These are phyloP conservation scores for Typhlomys cinereus DNA, from an alignment of 2,113 vertebrate species.

Conservation along the genomic window DNA sequence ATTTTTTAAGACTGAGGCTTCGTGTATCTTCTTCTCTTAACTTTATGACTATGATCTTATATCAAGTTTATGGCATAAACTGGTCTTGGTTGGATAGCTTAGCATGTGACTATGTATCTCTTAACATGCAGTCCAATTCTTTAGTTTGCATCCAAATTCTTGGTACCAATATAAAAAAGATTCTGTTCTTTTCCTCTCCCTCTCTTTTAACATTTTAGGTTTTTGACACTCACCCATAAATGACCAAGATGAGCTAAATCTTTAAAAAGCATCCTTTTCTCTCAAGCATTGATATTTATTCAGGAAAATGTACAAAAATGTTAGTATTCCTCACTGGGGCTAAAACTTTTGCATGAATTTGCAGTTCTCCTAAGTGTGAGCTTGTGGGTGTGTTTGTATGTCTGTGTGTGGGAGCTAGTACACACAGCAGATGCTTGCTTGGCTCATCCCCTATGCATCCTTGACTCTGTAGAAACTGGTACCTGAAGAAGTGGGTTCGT, in stretches of 20 bases:
- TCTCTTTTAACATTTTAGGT: constrained; percentile 65
- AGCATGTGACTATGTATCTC: not conserved
- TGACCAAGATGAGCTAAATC: constrained; percentile 55
- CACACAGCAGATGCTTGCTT: constrained; percentile 12
- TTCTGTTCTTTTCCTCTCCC: not conserved
- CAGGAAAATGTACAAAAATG: constrained; percentile 68
- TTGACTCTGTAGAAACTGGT: not conserved
- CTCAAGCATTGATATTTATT: constrained; percentile 66
- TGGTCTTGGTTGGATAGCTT: not conserved
- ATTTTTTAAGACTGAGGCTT: not conserved
- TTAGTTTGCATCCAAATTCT: not conserved
- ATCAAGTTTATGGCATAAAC: not conserved
- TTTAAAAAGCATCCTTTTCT: constrained; percentile 17
- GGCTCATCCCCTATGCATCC: not conserved
- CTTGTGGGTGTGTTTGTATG: not conserved
- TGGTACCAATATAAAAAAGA: constrained; percentile 26
- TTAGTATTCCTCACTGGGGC: constrained; percentile 33
- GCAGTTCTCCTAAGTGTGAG: not conserved
- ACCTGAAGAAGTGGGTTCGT: not conserved
- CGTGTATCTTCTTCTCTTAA: not conserved
- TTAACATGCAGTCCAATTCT: not conserved
- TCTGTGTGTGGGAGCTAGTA: not conserved
- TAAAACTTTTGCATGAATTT: constrained; percentile 67
- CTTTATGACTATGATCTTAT: not conserved
- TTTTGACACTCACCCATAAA: constrained; percentile 66